These are phyloP conservation scores for Seira sanloemensis DNA, from an alignment of 2,888 invertebrate genomes.

Conservation along the genomic window DNA sequence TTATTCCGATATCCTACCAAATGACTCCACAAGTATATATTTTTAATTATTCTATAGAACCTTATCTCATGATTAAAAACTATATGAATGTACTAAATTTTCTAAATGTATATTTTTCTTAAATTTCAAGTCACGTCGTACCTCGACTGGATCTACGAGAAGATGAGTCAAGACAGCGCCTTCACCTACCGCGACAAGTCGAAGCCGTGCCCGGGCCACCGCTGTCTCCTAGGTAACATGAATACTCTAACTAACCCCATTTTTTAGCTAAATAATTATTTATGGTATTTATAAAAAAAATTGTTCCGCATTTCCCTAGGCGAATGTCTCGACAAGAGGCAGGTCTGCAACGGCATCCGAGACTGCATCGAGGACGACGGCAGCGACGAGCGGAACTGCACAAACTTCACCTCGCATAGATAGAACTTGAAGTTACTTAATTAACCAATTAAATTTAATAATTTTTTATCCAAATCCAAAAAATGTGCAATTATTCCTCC, in stretches of 20 bases:
- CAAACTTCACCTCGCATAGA: conserved; percentile 22
- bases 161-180: conserved; percentile 76
- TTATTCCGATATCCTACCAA: too few relatives aligned
- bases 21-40: too few relatives aligned
- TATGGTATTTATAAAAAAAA: too few relatives aligned
- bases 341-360: conserved; percentile 86
- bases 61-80: too few relatives aligned
- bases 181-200: conserved; percentile 67
- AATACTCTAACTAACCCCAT: too few relatives aligned
- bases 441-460: too few relatives aligned
- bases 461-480: not conserved
- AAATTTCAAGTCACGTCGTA: conserved; percentile 87
- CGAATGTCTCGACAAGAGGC: conserved; percentile 83
- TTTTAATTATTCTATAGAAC: too few relatives aligned
- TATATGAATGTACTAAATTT: too few relatives aligned
- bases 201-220: conserved; percentile 80
- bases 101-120: too few relatives aligned
- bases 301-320: conserved; percentile 77
- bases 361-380: conserved; percentile 78
- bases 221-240: conserved; percentile 81
- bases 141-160: conserved; percentile 83
- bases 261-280: too few relatives aligned
- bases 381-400: conserved; percentile 59
- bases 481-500: conserved; percentile 21
- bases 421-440: conserved; percentile 14